A percentile compares a stretch with the other conserved stretches of the same genome.
Evolutionary conservation across 2,888 invertebrate species (phyloP).

Genomic region (Drosophila monieri): DNA sequence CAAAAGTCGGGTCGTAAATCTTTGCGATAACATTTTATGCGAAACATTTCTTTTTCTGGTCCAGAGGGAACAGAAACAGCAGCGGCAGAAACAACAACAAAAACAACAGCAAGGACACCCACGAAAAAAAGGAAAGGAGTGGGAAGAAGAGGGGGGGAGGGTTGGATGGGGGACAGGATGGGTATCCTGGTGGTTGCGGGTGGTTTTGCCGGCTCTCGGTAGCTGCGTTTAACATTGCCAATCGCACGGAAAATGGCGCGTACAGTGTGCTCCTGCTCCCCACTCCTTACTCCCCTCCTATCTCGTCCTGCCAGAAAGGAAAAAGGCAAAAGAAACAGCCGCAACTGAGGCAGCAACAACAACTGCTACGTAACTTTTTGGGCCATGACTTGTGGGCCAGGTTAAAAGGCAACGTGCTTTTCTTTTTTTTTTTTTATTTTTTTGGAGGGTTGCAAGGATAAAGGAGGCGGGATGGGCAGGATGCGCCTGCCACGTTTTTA

Average conservation of each 20-base stretch:
- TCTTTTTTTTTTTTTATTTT: slow-evolving; percentile 10
- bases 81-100: slow-evolving; percentile 39
- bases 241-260: slow-evolving; percentile 78
- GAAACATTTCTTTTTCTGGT: slow-evolving; percentile 84
- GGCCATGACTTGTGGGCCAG: slow-evolving; percentile 70
- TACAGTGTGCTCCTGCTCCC: slow-evolving; percentile 72
- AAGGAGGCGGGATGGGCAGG: slow-evolving; percentile 34
- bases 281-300: neutral
- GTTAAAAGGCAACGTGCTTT: slow-evolving; percentile 47
- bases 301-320: slow-evolving; percentile 38
- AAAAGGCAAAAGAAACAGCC: slow-evolving; percentile 33
- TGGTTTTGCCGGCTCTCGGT: slow-evolving; percentile 61
- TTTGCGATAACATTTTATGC: slow-evolving; percentile 85
- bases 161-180: slow-evolving; percentile 4
- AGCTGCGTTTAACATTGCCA: slow-evolving; percentile 72
- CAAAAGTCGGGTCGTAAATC: slow-evolving; percentile 85
- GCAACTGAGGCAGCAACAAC: slow-evolving; percentile 39
- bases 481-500: slow-evolving; percentile 66
- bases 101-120: slow-evolving; percentile 67
- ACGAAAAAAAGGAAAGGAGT: slow-evolving; percentile 26
- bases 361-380: slow-evolving; percentile 50
- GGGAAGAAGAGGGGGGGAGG: neutral
- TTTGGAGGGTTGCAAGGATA: slow-evolving; percentile 27
- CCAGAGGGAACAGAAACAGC: slow-evolving; percentile 67
- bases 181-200: slow-evolving; percentile 38